Conservation (phyloP, 2,888 invertebrate species). For the Xanthia icteritia region DNA sequence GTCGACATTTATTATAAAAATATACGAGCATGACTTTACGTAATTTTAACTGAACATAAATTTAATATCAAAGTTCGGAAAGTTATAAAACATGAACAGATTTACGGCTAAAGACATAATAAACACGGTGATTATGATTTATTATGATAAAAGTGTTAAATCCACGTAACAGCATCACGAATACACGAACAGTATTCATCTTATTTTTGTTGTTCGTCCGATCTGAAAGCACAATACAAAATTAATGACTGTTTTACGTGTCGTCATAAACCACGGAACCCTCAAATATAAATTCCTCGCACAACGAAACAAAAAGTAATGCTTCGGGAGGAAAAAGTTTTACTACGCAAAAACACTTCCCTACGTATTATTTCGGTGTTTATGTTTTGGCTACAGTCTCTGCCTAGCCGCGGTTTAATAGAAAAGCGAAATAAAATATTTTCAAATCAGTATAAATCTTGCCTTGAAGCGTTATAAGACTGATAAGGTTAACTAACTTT, state of each 20-base stretch:
- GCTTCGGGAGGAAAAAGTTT: conserved; percentile 66
- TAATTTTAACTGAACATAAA: conserved; percentile 38
- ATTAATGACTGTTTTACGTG: conserved; percentile 81
- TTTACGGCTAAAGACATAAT: conserved; percentile 43
- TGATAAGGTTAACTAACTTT: background rate
- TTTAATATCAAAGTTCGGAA: conserved; percentile 50
- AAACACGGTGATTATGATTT: conserved; percentile 52
- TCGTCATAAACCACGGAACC: conserved; percentile 75
- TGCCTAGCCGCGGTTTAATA: background rate
- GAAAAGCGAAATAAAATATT: conserved; percentile 5
- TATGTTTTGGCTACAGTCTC: conserved; percentile 16
- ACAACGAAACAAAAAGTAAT: conserved; percentile 68
- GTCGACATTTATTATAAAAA: conserved; percentile 6
- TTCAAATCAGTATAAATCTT: background rate
- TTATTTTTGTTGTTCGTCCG: conserved; percentile 71
- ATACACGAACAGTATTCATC: conserved; percentile 67
- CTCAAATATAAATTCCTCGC: conserved; percentile 75
- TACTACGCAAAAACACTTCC: conserved; percentile 61
- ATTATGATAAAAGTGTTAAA: conserved; percentile 49
- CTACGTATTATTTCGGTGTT: conserved; percentile 44
- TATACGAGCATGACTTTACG: conserved; percentile 24
- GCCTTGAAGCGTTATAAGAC: background rate
- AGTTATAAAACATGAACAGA: conserved; percentile 65
- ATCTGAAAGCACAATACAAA: conserved; percentile 77
- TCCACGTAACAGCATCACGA: conserved; percentile 44